These are phyloP conservation scores for Ivindomyrus marchei DNA, from an alignment of 2,113 vertebrate genomes.

Conservation along the genomic window DNA sequence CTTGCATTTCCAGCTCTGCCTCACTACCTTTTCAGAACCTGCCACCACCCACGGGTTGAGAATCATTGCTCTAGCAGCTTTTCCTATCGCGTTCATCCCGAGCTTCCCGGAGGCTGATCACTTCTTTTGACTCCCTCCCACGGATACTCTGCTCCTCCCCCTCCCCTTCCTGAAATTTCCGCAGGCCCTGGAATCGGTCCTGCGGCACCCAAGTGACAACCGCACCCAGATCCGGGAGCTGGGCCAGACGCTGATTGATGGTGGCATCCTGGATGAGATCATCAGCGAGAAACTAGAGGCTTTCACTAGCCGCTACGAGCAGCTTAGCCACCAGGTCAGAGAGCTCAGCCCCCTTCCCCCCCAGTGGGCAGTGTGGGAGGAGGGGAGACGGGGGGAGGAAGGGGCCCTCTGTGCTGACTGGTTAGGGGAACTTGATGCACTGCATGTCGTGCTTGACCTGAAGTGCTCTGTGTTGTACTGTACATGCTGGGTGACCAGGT, in stretches of 20 bases:
- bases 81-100: background rate
- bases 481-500: background rate
- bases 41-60: no score
- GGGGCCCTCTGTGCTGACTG: background rate
- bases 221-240: constrained; percentile 94
- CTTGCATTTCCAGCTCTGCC: no score
- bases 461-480: background rate
- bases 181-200: constrained; percentile 80
- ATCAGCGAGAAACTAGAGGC: constrained; percentile 91
- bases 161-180: background rate
- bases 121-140: background rate
- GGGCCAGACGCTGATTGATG: constrained; percentile 94
- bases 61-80: background rate
- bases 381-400: background rate
- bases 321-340: constrained; percentile 81
- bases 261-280: constrained; percentile 92
- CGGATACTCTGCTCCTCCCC: background rate
- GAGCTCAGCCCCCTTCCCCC: background rate
- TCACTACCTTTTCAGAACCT: no score
- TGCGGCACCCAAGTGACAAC: constrained; percentile 91
- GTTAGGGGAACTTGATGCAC: background rate
- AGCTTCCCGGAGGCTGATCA: background rate
- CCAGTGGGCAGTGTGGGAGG: background rate
- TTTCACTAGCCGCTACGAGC: constrained; percentile 84
- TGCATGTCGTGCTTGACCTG: background rate